phyloP scores from a whole-genome alignment of 2,113 vertebrate species.

The Apteryx owenii region DNA sequence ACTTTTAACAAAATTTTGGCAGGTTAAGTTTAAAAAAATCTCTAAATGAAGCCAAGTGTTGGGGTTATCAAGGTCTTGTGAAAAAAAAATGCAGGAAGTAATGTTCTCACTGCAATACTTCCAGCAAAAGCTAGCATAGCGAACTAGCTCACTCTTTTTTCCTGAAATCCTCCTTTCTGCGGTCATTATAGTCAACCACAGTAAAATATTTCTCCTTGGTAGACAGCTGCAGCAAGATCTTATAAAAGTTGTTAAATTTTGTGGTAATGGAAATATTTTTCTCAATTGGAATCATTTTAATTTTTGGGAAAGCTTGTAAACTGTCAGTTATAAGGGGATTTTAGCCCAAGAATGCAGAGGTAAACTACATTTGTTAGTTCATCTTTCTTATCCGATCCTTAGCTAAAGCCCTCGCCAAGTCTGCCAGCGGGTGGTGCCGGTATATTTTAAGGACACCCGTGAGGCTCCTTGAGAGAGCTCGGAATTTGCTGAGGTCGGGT shows the following conservation, averaged over 20 bases:
- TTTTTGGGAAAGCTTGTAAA: background rate
- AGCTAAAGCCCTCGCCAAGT: too few species aligned
- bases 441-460: background rate
- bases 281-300: background rate
- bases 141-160: background rate
- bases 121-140: background rate
- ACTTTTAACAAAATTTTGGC: background rate
- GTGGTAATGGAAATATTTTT: background rate
- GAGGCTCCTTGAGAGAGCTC: background rate
- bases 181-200: background rate
- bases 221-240: background rate
- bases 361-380: background rate
- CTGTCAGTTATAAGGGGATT: background rate
- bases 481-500: too few species aligned
- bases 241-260: background rate
- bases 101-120: background rate
- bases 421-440: background rate
- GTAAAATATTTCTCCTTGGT: background rate
- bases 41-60: constrained; percentile 17
- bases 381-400: background rate
- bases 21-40: constrained; percentile 46
- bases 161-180: background rate
- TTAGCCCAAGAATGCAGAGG: background rate
- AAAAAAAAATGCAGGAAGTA: background rate
- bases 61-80: constrained; percentile 11